phyloP scores from a whole-genome alignment of 2,888 invertebrate genomes.

The Quadriops clusia region DNA sequence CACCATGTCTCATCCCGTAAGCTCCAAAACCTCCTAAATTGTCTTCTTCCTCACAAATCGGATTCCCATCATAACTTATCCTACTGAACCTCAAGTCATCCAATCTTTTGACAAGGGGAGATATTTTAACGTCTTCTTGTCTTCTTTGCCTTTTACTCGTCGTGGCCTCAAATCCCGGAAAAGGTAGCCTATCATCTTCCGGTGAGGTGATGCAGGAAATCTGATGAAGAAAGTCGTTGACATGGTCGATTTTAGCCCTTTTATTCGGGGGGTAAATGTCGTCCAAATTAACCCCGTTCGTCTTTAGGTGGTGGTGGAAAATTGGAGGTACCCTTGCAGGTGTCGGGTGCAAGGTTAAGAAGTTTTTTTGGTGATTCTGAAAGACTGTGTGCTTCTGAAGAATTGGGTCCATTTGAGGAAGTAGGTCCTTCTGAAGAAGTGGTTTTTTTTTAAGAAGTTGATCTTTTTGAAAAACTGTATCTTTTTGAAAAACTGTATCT shows the following conservation, averaged over 20 bases:
- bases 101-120: conserved; percentile 48
- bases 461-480: no score
- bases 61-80: conserved; percentile 27
- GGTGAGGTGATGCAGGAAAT: conserved; percentile 27
- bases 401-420: no score
- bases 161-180: conserved; percentile 13
- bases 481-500: no score
- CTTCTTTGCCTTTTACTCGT: conserved; percentile 12
- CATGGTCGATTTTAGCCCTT: conserved; percentile 26
- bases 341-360: no score
- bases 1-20: no score
- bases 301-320: conserved; percentile 41
- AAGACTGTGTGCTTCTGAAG: no score
- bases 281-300: conserved; percentile 32
- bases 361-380: no score
- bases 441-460: no score
- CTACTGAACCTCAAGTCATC: conserved; percentile 47
- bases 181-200: conserved; percentile 20
- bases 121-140: conserved; percentile 38
- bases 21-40: no score
- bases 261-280: conserved; percentile 33
- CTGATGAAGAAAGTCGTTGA: conserved; percentile 30
- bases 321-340: conserved; percentile 34
- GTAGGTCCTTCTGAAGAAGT: no score
- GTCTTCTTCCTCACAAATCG: no score